phyloP scores from a whole-genome alignment of 1,140 invertebrate species.

The Plodia interpunctella region DNA sequence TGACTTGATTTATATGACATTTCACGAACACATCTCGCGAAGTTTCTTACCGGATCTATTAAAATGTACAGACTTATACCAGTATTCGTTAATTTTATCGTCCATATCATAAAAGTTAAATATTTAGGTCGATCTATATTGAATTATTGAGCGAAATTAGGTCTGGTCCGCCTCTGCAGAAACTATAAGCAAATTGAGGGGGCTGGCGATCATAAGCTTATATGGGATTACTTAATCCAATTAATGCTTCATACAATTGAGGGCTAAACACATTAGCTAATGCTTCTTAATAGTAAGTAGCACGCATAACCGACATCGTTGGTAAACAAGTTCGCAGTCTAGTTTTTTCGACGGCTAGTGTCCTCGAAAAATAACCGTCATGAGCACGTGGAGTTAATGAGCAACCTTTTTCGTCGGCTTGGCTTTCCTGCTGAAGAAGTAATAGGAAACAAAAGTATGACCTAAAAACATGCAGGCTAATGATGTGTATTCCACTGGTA shows the following conservation, averaged over 20 bases:
- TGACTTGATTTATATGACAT: neutral
- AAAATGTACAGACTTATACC: neutral
- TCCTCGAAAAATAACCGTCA: constrained; percentile 69
- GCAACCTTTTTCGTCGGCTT: constrained; percentile 24
- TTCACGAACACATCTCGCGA: neutral
- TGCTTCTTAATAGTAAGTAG: neutral
- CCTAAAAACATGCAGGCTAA: constrained; percentile 8
- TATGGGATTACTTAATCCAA: neutral
- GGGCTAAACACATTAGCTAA: neutral
- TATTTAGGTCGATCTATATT: neutral
- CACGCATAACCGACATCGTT: constrained; percentile 17
- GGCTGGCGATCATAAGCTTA: neutral
- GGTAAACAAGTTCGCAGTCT: constrained; percentile 42
- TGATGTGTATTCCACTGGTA: neutral
- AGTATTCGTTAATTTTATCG: neutral
- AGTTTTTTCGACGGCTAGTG: constrained; percentile 43
- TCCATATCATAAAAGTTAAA: neutral
- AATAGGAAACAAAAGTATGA: constrained; percentile 4
- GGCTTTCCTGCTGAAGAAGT: constrained; percentile 11
- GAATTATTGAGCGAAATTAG: neutral
- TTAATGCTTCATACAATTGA: neutral
- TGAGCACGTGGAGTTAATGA: constrained; percentile 40
- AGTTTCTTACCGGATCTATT: neutral
- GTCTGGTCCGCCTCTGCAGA: constrained; percentile 1
- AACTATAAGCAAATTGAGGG: neutral